These are phyloP conservation scores for Hecatera dysodea DNA, from an alignment of 2,888 invertebrate genomes.

Conservation along the genomic window DNA sequence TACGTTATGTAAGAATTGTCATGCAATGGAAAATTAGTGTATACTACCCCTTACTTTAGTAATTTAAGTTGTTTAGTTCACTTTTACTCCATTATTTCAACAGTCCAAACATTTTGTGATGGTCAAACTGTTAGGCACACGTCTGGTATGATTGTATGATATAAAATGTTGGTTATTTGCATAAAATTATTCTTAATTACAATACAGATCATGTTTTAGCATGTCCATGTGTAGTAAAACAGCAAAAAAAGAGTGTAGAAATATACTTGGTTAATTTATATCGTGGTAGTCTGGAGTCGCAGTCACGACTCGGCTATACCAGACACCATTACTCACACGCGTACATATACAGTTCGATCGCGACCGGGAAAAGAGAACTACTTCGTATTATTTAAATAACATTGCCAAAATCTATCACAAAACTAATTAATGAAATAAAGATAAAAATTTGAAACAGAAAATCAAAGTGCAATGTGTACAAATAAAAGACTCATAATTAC, in stretches of 20 bases:
- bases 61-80: background rate
- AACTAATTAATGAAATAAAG: slow-evolving; percentile 33
- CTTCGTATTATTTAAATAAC: slow-evolving; percentile 55
- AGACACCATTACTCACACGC: slow-evolving; percentile 79
- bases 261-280: slow-evolving; percentile 72
- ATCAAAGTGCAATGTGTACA: slow-evolving; percentile 28
- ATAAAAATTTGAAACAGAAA: slow-evolving; percentile 7
- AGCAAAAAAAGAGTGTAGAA: slow-evolving; percentile 55
- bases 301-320: slow-evolving; percentile 77
- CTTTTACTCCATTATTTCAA: background rate
- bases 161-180: slow-evolving; percentile 47
- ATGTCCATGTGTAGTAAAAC: slow-evolving; percentile 49
- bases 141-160: slow-evolving; percentile 15
- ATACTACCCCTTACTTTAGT: background rate
- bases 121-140: background rate
- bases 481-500: slow-evolving; percentile 20
- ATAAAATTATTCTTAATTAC: slow-evolving; percentile 57
- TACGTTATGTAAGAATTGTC: slow-evolving; percentile 5
- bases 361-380: slow-evolving; percentile 60
- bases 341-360: slow-evolving; percentile 57
- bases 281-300: slow-evolving; percentile 74
- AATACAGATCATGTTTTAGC: slow-evolving; percentile 55
- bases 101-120: slow-evolving; percentile 17
- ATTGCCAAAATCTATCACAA: slow-evolving; percentile 39
- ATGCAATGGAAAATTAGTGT: slow-evolving; percentile 4